phyloP scores from a whole-genome alignment of 2,888 invertebrate species.

The Lithodes maja region DNA sequence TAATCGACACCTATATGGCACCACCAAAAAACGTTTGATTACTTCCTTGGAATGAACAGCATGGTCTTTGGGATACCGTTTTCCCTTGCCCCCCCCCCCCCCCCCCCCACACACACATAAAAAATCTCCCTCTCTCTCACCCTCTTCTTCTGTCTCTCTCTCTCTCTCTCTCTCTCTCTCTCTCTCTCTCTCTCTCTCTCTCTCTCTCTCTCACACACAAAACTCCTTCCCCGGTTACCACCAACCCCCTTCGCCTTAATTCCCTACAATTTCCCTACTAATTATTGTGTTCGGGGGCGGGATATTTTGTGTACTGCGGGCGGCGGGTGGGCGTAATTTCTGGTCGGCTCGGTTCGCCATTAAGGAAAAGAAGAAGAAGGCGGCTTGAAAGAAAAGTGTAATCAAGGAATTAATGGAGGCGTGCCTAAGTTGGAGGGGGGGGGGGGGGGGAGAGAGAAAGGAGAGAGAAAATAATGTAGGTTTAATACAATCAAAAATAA shows the following conservation, averaged over 20 bases:
- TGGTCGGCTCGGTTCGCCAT: conserved; percentile 12
- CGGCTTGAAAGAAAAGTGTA: not conserved
- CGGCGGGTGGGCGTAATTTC: conserved; percentile 34
- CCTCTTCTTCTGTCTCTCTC: too few species aligned
- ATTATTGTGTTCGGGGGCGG: conserved; percentile 38
- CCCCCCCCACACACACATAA: too few species aligned
- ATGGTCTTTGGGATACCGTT: too few species aligned
- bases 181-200: not conserved
- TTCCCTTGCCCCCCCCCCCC: too few species aligned
- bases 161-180: conserved; percentile 21
- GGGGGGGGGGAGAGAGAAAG: not conserved
- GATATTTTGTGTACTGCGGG: conserved; percentile 17
- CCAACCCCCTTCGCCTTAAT: conserved; percentile 22
- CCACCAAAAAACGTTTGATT: too few species aligned
- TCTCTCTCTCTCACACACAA: not conserved
- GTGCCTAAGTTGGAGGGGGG: conserved; percentile 3
- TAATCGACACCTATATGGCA: too few species aligned
- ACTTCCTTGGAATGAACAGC: too few species aligned
- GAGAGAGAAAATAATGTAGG: not conserved
- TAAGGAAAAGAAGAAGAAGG: conserved; percentile 9
- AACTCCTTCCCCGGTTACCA: too few species aligned
- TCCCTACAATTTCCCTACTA: conserved; percentile 52
- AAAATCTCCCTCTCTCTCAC: too few species aligned
- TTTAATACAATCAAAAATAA: not conserved
- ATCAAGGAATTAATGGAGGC: conserved; percentile 36